Base-by-base conservation (phyloP, 2,113 vertebrate genomes). In the Nothocercus nigrocapillus region DNA sequence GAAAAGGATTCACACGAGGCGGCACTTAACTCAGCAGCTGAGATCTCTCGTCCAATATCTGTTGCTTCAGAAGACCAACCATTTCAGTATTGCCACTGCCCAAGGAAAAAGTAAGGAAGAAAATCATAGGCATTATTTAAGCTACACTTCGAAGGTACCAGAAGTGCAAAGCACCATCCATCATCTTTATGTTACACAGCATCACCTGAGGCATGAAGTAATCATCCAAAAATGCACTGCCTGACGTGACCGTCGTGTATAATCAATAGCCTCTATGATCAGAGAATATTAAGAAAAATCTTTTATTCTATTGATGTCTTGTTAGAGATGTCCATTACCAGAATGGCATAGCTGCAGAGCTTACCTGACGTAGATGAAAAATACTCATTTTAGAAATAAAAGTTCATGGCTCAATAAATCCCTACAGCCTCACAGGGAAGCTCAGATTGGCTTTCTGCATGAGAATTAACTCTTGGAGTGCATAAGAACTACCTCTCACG, bases 151-250 rank as follows among this genome's bases (percentile, higher is more conserved):
- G 89, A 96, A 95, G 59, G 59, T 64, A 88, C 84, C 58, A 85
- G 84, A 97, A 94, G 78, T 28, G 54, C 78, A 94, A 93, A 89
- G 93, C 82, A 24, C 58, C 54, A 93, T 96, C 87, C 95, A 63
- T 96, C 95, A 94, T 76, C 70, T 95, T 96, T 95, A 93, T 77
- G 82, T 89, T 49, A 84, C 84, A 73, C 76, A n/a, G 3, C 89
- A 91, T 93, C 95, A 96, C 95, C 95, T 92, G 93, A 96, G 91
- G 94, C 88, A 95, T 94, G 93, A 95, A 96, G 96, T 95, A 95
- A 96, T 95, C 93, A 94, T 80, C 95, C 91, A 95, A 92, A 97
- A 97, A 96, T 74, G 89, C 84, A 85, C 91, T 66, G 93, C 89
- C 89, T 94, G 93, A 87, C 78, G 44, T 42, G 8, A 69, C 91